phyloP scores from a whole-genome alignment of 2,888 invertebrate genomes.

The Rhopalosiphum nymphaeae region DNA sequence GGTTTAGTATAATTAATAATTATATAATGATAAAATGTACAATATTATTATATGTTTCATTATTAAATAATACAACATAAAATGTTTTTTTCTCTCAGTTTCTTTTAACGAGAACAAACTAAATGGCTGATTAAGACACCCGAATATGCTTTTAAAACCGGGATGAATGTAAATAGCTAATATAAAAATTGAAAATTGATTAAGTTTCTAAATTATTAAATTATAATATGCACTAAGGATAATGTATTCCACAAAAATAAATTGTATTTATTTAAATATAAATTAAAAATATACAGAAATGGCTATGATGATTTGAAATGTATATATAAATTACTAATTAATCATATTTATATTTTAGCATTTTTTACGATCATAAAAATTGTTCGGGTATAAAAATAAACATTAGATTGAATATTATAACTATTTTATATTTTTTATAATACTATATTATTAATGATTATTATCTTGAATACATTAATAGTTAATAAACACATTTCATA shows the following conservation, averaged over 20 bases:
- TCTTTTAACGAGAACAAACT: background rate
- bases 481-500: background rate
- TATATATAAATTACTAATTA: background rate
- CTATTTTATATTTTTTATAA: background rate
- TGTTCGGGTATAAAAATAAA: background rate
- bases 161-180: background rate
- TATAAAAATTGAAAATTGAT: background rate
- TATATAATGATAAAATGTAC: too few species aligned
- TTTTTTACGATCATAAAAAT: background rate
- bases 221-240: background rate
- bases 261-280: background rate
- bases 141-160: background rate
- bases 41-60: too few species aligned
- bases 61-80: background rate
- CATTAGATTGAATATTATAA: background rate
- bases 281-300: too few species aligned
- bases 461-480: background rate
- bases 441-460: background rate
- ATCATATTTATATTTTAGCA: background rate
- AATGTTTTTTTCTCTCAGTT: background rate
- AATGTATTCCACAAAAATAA: background rate
- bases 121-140: background rate
- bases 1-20: too few species aligned
- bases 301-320: too few species aligned
- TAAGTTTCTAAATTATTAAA: background rate